A percentile compares a stretch with the other conserved stretches of the same genome.
Evolutionary conservation across 2,113 vertebrate genomes (phyloP).

Genomic region (Herpailurus yagouaroundi): DNA sequence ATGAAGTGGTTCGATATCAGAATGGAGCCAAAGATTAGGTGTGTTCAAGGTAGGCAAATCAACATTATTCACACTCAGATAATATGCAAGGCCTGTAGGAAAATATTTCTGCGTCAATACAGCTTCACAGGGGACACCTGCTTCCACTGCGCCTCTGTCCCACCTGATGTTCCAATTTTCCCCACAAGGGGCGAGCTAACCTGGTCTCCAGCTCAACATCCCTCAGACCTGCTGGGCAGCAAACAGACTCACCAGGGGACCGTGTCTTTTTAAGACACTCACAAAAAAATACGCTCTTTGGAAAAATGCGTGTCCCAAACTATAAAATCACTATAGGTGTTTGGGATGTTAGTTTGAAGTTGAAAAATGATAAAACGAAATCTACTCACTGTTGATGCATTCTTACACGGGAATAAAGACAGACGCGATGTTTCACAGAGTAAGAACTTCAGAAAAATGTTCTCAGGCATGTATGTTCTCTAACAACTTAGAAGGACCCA

Average conservation of each 20-base stretch:
- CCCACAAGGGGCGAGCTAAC: neutral
- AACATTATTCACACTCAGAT: too few species aligned
- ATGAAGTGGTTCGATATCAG: too few species aligned
- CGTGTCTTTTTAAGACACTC: too few species aligned
- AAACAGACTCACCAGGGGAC: neutral
- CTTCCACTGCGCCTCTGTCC: accelerated
- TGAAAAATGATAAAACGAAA: neutral
- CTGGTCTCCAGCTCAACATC: neutral
- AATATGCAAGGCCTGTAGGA: accelerated
- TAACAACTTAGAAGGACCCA: neutral
- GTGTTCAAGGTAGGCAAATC: neutral
- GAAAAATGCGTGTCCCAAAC: neutral
- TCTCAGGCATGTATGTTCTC: neutral
- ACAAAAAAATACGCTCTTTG: neutral
- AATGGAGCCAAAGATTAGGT: neutral
- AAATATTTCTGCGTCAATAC: accelerated
- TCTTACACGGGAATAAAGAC: neutral
- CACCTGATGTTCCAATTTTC: neutral
- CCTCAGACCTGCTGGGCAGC: neutral
- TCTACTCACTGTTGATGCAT: neutral
- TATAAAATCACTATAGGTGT: neutral
- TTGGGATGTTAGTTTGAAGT: neutral
- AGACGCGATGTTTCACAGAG: accelerated
- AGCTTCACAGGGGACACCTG: neutral
- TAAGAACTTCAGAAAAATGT: neutral